Conservation (phyloP, 2,113 vertebrate genomes). For the Vicugna pacos region DNA sequence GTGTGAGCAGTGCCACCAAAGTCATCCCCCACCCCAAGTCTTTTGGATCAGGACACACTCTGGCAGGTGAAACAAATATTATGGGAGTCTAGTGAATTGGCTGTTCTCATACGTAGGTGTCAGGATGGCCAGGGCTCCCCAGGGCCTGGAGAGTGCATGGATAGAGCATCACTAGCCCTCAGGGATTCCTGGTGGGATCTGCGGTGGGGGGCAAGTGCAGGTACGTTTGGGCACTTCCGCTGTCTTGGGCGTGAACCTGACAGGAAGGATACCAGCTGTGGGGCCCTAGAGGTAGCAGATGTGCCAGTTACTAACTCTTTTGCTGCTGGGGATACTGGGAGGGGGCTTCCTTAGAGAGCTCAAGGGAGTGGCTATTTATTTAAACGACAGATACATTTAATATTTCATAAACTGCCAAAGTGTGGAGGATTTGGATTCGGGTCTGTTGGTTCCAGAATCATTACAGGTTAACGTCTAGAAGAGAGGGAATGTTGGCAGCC, state of each 20-base stretch:
- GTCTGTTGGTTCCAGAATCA: background rate
- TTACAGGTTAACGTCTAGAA: background rate
- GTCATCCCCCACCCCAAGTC: background rate
- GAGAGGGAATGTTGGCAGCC: background rate
- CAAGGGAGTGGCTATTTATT: background rate
- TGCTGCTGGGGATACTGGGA: background rate
- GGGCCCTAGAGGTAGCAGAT: background rate
- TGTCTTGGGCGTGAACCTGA: background rate
- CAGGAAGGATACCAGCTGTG: background rate
- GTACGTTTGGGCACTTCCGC: background rate
- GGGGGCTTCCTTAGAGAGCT: background rate
- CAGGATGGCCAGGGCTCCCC: background rate
- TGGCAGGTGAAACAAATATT: background rate
- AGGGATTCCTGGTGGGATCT: background rate
- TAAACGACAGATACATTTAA: background rate
- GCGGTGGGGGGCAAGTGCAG: background rate
- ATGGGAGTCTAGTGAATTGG: background rate
- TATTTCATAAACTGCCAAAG: background rate
- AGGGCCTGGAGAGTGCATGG: background rate
- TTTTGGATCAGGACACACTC: background rate
- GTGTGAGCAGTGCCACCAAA: background rate
- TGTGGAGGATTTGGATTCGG: background rate
- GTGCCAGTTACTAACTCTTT: background rate
- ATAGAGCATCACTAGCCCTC: background rate
- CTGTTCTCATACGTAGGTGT: background rate